Evolutionary conservation across 2,888 invertebrate species (phyloP).

Genomic region (Mythimna impura): DNA sequence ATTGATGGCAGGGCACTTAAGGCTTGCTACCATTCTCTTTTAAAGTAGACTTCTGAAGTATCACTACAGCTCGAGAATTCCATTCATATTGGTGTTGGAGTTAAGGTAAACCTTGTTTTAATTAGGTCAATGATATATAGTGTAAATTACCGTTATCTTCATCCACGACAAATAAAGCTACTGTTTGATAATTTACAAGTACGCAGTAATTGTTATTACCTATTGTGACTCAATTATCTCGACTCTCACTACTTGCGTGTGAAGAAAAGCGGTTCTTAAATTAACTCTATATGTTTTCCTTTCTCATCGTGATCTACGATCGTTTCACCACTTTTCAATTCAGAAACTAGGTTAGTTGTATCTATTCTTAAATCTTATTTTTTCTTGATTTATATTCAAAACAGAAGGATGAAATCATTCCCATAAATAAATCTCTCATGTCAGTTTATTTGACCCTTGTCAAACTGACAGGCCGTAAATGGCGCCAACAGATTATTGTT

Average conservation of each 20-base stretch:
- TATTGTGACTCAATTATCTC: constrained; percentile 29
- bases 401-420: constrained; percentile 33
- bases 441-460: constrained; percentile 48
- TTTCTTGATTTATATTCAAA: constrained; percentile 15
- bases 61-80: not conserved
- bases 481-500: constrained; percentile 52
- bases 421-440: constrained; percentile 31
- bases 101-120: not conserved
- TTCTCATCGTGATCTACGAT: constrained; percentile 14
- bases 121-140: not conserved
- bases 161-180: not conserved
- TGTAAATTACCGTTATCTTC: constrained; percentile 8
- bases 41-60: not conserved
- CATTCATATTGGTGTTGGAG: not conserved
- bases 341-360: constrained; percentile 17
- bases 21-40: constrained; percentile 45
- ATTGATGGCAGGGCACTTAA: constrained; percentile 32
- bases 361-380: constrained; percentile 3
- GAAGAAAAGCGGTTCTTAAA: constrained; percentile 31
- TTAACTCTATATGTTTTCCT: constrained; percentile 20
- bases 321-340: constrained; percentile 29
- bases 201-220: constrained; percentile 22
- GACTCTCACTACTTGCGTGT: constrained; percentile 38
- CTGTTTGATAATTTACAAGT: constrained; percentile 17
- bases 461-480: constrained; percentile 52